Percentiles rank a stretch among this genome's conserved stretches.
phyloP scores from a whole-genome alignment of 2,888 invertebrate species.

The Ennomos quercinarius region DNA sequence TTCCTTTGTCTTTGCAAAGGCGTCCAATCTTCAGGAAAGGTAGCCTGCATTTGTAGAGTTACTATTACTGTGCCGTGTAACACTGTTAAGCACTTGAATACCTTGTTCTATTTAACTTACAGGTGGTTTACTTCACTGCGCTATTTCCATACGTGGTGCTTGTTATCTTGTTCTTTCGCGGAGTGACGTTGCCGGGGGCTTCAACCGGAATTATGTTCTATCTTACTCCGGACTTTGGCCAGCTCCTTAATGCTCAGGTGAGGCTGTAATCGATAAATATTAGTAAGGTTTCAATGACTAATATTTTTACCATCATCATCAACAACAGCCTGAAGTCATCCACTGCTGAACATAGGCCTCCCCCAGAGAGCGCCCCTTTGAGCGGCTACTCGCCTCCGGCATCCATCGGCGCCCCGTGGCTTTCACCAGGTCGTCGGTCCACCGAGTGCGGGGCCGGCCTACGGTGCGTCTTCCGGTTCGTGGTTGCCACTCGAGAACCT shows the following conservation, averaged over 20 bases:
- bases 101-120: slow-evolving; percentile 32
- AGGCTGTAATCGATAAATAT: slow-evolving; percentile 3
- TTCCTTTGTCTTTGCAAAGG: slow-evolving; percentile 92
- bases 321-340: too few relatives aligned
- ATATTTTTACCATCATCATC: background rate
- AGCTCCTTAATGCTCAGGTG: slow-evolving; percentile 89
- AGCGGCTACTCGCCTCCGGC: too few relatives aligned
- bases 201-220: slow-evolving; percentile 91
- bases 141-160: slow-evolving; percentile 91
- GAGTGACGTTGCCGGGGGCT: slow-evolving; percentile 92
- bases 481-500: too few relatives aligned
- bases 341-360: too few relatives aligned
- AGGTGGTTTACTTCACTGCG: slow-evolving; percentile 92
- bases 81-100: background rate
- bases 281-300: background rate
- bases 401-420: too few relatives aligned
- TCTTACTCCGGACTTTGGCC: slow-evolving; percentile 91
- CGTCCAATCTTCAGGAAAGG: slow-evolving; percentile 92
- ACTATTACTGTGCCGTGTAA: background rate
- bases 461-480: too few relatives aligned
- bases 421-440: too few relatives aligned
- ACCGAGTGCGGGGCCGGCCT: too few relatives aligned
- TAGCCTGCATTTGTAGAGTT: slow-evolving; percentile 39
- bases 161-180: slow-evolving; percentile 91
- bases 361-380: too few relatives aligned